Evolutionary conservation across 2,888 invertebrate species (phyloP), one percentile per base, ranked within the genome.

Genomic region (Hydropsyche betteni): DNA sequence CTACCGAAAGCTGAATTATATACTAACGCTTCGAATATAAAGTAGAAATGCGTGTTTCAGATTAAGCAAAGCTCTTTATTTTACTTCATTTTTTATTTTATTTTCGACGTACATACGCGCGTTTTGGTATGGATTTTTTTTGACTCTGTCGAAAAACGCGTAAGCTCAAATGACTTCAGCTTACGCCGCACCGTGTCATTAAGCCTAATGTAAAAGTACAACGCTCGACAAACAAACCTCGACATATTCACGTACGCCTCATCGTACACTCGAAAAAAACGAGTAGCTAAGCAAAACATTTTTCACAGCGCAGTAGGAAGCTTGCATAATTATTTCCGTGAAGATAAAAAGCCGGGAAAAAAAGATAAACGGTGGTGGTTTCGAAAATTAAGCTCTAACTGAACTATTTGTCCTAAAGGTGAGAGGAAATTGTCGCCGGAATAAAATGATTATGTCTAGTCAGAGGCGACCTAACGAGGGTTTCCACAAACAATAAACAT

Each of bases 31-130:
- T 64, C 36, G 36, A 64, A 36, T 36, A 36, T 36, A 64, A 64
- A 64, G 64, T 64, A 64, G 64, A 64, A 64, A 64, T 64, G 34
- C 64, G 64, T 64, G 64, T 64, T 64, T 36, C 64, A 64, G 64
- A 64, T 64, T 64, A 64, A 33, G 64, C 64, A 34, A 34, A 64
- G 64, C 64, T 34, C 34, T 64, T 64, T 64, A 64, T 64, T 64
- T 64, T 34, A 36, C 36, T 36, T 36, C 36, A 36, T 64, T 64
- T 64, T 64, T 64, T 64, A 36, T 64, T 64, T 24, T 24, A 24
- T 24, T 24, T 24, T 44, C 34, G 36, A 5, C 55, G 55, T 44
- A 44, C 44, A 10, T 44, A 44, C 44, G 10, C 44, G 10, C 2
- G 44, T 44, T 44, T 44, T 44, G 6, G 55, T 14, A n/a, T 16